phyloP scores from a whole-genome alignment of 2,113 vertebrate genomes.

The Periophthalmus modestus region DNA sequence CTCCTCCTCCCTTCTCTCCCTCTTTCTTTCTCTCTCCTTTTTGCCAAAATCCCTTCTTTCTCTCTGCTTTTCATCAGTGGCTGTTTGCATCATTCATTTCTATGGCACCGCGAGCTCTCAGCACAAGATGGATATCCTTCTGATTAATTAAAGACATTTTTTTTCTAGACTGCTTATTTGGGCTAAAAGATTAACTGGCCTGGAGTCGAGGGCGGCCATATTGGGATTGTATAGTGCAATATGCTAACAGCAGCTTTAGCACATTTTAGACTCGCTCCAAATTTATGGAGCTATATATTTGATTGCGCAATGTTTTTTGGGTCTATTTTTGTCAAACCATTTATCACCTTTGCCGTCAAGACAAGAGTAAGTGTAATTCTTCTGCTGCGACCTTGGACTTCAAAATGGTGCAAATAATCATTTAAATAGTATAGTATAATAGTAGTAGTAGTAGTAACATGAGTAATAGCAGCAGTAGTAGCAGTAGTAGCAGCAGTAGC shows the following conservation, averaged over 20 bases:
- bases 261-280: not conserved
- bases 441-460: too few species aligned
- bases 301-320: not conserved
- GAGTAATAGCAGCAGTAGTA: too few species aligned
- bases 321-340: not conserved
- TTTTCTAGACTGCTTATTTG: not conserved
- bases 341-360: not conserved
- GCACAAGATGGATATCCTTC: not conserved
- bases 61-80: not conserved
- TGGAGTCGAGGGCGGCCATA: not conserved
- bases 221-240: not conserved
- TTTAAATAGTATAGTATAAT: too few species aligned
- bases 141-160: slow-evolving; percentile 4
- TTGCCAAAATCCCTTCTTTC: not conserved
- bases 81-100: not conserved
- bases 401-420: not conserved
- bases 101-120: not conserved
- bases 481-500: too few species aligned
- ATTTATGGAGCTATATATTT: not conserved
- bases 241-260: not conserved
- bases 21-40: not conserved
- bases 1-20: not conserved
- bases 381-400: not conserved
- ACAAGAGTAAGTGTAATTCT: not conserved
- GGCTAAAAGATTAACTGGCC: not conserved